A percentile compares a stretch with the other conserved stretches of the same genome.
phyloP scores from a whole-genome alignment of 2,113 vertebrate genomes.

The Nerophis ophidion region DNA sequence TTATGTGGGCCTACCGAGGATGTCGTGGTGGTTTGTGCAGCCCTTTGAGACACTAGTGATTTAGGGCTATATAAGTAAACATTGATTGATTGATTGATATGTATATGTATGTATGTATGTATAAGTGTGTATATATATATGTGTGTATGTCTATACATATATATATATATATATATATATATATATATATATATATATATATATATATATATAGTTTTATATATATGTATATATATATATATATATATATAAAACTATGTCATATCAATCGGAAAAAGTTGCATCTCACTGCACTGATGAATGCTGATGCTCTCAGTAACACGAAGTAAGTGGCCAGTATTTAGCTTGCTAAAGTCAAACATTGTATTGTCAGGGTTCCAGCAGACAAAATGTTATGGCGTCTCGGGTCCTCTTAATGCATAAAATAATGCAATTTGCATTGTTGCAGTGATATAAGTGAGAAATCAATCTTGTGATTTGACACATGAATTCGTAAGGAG shows the following conservation, averaged over 20 bases:
- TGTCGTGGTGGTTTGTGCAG: too few relatives aligned
- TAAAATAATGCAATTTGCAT: neutral
- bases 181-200: too few relatives aligned
- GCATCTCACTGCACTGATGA: neutral
- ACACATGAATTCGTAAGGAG: neutral
- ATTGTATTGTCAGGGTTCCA: neutral
- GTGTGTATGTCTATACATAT: too few relatives aligned
- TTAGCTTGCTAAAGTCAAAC: neutral
- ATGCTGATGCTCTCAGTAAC: neutral
- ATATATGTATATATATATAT: too few relatives aligned
- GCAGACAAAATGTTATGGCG: neutral
- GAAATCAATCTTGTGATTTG: conserved; percentile 5
- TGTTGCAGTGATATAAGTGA: neutral
- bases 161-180: too few relatives aligned
- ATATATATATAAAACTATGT: neutral
- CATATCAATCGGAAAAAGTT: neutral
- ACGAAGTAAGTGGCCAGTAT: neutral
- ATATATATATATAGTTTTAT: too few relatives aligned
- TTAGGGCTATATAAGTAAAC: too few relatives aligned
- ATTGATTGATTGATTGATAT: too few relatives aligned
- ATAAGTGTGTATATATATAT: too few relatives aligned
- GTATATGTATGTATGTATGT: too few relatives aligned
- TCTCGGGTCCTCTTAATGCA: neutral
- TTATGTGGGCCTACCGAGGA: too few relatives aligned
- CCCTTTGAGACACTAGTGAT: too few relatives aligned